phyloP scores from a whole-genome alignment of 1,140 invertebrate species.

The Anadara kagoshimensis region DNA sequence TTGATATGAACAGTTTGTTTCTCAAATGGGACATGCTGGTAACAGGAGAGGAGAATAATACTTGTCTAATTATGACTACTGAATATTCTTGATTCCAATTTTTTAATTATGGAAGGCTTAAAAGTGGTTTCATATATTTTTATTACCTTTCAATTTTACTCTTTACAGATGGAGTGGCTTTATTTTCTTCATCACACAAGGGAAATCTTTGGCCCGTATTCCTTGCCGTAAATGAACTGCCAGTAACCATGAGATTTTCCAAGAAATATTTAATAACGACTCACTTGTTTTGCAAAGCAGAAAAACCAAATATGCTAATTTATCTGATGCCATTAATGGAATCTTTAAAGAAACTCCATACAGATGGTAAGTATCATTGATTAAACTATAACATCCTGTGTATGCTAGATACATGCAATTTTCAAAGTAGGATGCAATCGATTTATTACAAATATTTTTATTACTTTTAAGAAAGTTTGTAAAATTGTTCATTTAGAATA shows the following conservation, averaged over 20 bases:
- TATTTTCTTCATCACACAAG: constrained; percentile 19
- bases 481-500: no score
- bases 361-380: neutral
- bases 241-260: constrained; percentile 3
- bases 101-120: neutral
- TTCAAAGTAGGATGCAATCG: no score
- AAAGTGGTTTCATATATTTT: neutral
- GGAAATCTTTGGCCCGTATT: constrained; percentile 21
- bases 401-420: neutral
- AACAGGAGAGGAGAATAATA: neutral
- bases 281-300: neutral
- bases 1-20: neutral
- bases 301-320: constrained; percentile 17
- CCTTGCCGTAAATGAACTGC: constrained; percentile 10
- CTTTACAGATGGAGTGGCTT: constrained; percentile 11
- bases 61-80: neutral
- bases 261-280: constrained; percentile 7
- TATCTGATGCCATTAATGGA: constrained; percentile 7
- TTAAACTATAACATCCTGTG: no score
- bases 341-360: neutral
- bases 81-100: neutral
- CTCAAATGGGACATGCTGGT: neutral
- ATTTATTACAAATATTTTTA: no score
- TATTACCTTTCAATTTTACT: neutral
- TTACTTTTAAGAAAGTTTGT: no score